Evolutionary conservation across 2,888 invertebrate species (phyloP).

Genomic region (Leptinotarsa haldemani): DNA sequence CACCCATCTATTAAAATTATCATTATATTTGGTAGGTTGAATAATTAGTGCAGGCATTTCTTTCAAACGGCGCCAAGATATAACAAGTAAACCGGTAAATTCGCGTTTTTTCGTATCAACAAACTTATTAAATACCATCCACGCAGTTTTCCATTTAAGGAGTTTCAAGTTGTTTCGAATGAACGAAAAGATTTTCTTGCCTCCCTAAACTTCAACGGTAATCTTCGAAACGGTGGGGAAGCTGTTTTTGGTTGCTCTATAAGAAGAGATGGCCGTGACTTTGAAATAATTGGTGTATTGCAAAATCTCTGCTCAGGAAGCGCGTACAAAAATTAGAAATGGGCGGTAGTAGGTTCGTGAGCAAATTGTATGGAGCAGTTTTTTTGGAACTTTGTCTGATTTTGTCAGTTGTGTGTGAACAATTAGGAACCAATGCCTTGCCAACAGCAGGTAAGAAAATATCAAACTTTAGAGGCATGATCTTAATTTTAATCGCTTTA

Average conservation of each 20-base stretch:
- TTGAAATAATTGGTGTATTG: slow-evolving; percentile 56
- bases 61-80: neutral
- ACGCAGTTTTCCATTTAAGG: slow-evolving; percentile 2
- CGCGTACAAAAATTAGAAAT: neutral
- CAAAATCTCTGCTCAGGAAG: slow-evolving; percentile 7
- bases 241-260: slow-evolving; percentile 32
- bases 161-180: neutral
- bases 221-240: slow-evolving; percentile 21
- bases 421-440: neutral
- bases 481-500: too few relatives aligned
- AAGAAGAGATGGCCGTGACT: slow-evolving; percentile 53
- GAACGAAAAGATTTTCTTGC: neutral
- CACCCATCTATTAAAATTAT: too few relatives aligned
- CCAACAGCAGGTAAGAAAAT: slow-evolving; percentile 3
- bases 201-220: neutral
- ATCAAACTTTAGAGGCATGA: too few relatives aligned
- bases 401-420: slow-evolving; percentile 6
- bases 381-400: neutral
- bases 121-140: slow-evolving; percentile 7
- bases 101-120: neutral
- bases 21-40: neutral
- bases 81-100: neutral
- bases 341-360: neutral
- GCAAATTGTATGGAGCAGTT: neutral
- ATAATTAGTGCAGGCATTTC: neutral